Evolutionary conservation across 2,113 vertebrate genomes (phyloP), one percentile per base, ranked within the genome.

Genomic region (Zosterops borbonicus): DNA sequence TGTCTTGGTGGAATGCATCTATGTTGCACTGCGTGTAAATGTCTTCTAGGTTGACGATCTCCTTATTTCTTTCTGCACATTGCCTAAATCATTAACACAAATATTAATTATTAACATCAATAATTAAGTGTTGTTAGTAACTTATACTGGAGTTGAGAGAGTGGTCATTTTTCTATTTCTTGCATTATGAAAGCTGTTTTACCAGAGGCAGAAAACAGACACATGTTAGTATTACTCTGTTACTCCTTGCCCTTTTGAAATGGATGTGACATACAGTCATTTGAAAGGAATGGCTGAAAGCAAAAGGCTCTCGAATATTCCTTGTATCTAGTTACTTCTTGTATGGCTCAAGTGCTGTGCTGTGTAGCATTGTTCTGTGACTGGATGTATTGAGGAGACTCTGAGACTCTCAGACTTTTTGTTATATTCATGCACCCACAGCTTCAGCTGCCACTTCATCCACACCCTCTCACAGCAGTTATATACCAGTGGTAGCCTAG

Each of bases 281-380:
- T 83, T 90, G 64, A 70, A 95, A 90, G 64, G 68, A 90, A 59
- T 64, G 35, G 31, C 56, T 95, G 70, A 76, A 85, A 84, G 37
- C 37, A 73, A 63, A 69, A 87, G 21, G 31, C 46, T 82, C n/a
- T 87, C 17, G 12, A 49, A 37, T 78, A 76, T 33, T 44, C 56
- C 68, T 71, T 63, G 59, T 62, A 56, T 83, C 64, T 58, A 14
- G 46, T 87, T 87, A 47, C 37, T 53, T 63, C 69, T 89, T 37
- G 35, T 78, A 6, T 27, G 50, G 53, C 71, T 92, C 58, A 85
- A 87, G 47, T 80, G n/a, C 60, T 67, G 29, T 89, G 41, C 46
- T 92, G 23, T 46, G 14, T n/a, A 20, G 77, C 37, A 24, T 70
- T 95, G 84, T 93, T 97, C 71, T 56, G 87, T 76, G 47, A 33